Conservation (phyloP, 2,113 vertebrate species). For the Rallus limicola region DNA sequence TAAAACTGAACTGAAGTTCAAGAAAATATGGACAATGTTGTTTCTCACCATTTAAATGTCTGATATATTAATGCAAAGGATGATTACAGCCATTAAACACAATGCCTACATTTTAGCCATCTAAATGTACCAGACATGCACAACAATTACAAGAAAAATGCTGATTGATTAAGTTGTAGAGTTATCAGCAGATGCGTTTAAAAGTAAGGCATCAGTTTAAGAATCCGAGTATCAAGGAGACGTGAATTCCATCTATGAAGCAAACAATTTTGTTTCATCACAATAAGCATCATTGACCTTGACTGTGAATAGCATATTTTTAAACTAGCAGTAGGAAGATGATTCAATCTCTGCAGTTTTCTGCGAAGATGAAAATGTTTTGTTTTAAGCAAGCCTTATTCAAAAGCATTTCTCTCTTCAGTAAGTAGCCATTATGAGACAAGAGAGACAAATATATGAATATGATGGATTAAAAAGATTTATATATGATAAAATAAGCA, state of each 20-base stretch:
- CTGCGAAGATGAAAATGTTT: slow-evolving; percentile 55
- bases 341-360: slow-evolving; percentile 61
- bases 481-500: slow-evolving; percentile 5
- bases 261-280: slow-evolving; percentile 65
- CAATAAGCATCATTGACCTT: slow-evolving; percentile 72
- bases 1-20: not conserved
- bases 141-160: slow-evolving; percentile 63
- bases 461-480: not conserved
- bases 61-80: slow-evolving; percentile 25
- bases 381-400: slow-evolving; percentile 56
- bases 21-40: not conserved
- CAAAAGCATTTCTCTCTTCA: slow-evolving; percentile 47
- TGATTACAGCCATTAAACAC: slow-evolving; percentile 37
- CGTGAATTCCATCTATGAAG: slow-evolving; percentile 20
- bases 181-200: slow-evolving; percentile 56
- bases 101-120: slow-evolving; percentile 14
- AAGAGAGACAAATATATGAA: slow-evolving; percentile 4
- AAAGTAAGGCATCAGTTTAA: slow-evolving; percentile 53
- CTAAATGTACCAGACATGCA: not conserved
- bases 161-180: slow-evolving; percentile 52
- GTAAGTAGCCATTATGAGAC: slow-evolving; percentile 8
- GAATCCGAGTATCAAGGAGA: slow-evolving; percentile 44
- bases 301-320: slow-evolving; percentile 66
- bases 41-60: slow-evolving; percentile 9
- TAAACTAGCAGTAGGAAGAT: slow-evolving; percentile 66